Percentiles rank a stretch among this genome's conserved stretches.
Evolutionary conservation across 2,888 invertebrate species (phyloP).

Genomic region (Melanostoma scalare): DNA sequence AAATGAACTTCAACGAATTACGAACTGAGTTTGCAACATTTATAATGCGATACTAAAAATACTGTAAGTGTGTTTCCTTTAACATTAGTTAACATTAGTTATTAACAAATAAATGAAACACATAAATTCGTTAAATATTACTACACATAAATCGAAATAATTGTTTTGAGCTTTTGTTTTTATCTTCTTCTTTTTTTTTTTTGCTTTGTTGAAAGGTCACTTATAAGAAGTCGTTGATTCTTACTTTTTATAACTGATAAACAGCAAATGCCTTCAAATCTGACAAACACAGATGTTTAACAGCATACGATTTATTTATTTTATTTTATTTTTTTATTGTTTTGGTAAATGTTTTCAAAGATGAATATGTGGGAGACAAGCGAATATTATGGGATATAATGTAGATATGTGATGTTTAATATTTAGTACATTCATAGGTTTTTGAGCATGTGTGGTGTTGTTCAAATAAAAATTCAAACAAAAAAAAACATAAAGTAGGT

Average conservation of each 20-base stretch:
- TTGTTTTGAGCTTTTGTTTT: constrained; percentile 50
- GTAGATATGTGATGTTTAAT: constrained; percentile 62
- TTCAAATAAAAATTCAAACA: not conserved
- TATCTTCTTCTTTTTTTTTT: not conserved
- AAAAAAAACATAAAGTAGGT: constrained; percentile 14
- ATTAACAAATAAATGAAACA: not conserved
- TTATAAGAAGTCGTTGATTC: constrained; percentile 34
- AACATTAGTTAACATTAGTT: too few species aligned
- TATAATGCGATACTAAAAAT: too few species aligned
- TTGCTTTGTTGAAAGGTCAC: constrained; percentile 28
- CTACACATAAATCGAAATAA: constrained; percentile 35
- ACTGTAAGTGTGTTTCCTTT: too few species aligned
- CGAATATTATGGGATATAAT: constrained; percentile 52
- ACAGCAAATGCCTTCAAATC: constrained; percentile 12
- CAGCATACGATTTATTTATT: constrained; percentile 2
- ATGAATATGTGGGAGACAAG: constrained; percentile 43
- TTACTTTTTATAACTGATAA: constrained; percentile 11
- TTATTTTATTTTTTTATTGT: constrained; percentile 6
- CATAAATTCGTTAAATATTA: constrained; percentile 16
- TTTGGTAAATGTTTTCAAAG: constrained; percentile 13
- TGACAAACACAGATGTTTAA: constrained; percentile 43
- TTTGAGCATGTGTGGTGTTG: constrained; percentile 41
- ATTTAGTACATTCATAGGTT: constrained; percentile 64
- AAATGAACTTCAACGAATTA: too few species aligned
- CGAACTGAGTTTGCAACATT: too few species aligned